These are phyloP conservation scores for Struthidea cinerea DNA, from an alignment of 2,113 vertebrate species.

Conservation along the genomic window DNA sequence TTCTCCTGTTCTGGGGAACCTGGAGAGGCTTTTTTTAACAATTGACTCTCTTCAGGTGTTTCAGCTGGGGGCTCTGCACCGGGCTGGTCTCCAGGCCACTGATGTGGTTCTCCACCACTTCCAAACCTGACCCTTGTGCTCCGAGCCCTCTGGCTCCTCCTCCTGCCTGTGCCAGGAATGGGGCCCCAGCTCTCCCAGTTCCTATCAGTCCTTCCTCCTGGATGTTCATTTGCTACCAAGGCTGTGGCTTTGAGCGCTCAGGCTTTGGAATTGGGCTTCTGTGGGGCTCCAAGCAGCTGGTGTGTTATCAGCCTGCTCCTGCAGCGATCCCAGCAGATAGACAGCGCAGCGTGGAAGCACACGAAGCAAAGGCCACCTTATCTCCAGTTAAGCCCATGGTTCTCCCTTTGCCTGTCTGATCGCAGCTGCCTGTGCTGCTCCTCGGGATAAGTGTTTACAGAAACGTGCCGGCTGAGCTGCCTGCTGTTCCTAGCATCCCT, in stretches of 20 bases:
- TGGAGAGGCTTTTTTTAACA: background rate
- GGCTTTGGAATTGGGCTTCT: background rate
- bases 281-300: background rate
- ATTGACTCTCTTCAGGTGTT: background rate
- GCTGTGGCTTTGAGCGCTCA: background rate
- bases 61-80: background rate
- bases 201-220: background rate
- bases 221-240: background rate
- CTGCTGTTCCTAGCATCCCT: background rate
- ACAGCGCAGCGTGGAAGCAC: background rate
- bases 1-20: background rate
- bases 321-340: background rate
- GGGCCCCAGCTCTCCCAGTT: background rate
- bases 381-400: background rate
- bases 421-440: background rate
- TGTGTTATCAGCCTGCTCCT: background rate
- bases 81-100: background rate
- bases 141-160: fast-evolving
- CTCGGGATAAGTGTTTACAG: background rate
- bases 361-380: background rate
- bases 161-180: fast-evolving
- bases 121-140: background rate
- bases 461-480: background rate
- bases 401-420: background rate
- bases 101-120: background rate